A percentile compares a stretch with the other conserved stretches of the same genome.
phyloP scores from a whole-genome alignment of 2,113 vertebrate genomes.

The Semicossyphus pulcher region DNA sequence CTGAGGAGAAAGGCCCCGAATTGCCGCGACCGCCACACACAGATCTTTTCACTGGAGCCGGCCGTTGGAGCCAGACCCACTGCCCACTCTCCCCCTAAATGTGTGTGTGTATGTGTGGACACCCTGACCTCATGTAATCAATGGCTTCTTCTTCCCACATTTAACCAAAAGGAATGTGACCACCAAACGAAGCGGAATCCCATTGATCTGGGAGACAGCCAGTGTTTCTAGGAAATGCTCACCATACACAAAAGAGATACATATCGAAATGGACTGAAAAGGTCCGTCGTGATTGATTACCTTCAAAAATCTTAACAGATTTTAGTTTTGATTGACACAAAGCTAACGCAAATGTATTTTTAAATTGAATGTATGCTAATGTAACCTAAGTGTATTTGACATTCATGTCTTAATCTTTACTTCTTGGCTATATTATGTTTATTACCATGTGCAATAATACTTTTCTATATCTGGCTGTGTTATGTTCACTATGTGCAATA shows the following conservation, averaged over 20 bases:
- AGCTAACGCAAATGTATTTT: too few relatives aligned
- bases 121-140: slow-evolving; percentile 46
- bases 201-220: slow-evolving; percentile 28
- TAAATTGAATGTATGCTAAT: too few relatives aligned
- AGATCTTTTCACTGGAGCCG: slow-evolving; percentile 61
- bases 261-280: not conserved
- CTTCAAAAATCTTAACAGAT: too few relatives aligned
- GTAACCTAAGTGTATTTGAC: too few relatives aligned
- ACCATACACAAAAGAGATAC: not conserved
- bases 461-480: too few relatives aligned
- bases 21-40: slow-evolving; percentile 65
- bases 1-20: slow-evolving; percentile 68
- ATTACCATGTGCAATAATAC: too few relatives aligned
- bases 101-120: slow-evolving; percentile 25
- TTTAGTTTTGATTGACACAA: too few relatives aligned
- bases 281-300: not conserved
- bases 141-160: slow-evolving; percentile 49
- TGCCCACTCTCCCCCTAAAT: slow-evolving; percentile 34
- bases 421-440: too few relatives aligned
- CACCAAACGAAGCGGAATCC: slow-evolving; percentile 30
- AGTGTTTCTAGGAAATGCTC: slow-evolving; percentile 7
- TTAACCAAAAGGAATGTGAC: slow-evolving; percentile 37
- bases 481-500: too few relatives aligned
- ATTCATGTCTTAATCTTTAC: too few relatives aligned
- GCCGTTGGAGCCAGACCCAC: slow-evolving; percentile 47